Evolutionary conservation across 2,113 vertebrate species (phyloP), one percentile per base, ranked within the genome.

Genomic region (Sinocyclocheilus anshuiensis): DNA sequence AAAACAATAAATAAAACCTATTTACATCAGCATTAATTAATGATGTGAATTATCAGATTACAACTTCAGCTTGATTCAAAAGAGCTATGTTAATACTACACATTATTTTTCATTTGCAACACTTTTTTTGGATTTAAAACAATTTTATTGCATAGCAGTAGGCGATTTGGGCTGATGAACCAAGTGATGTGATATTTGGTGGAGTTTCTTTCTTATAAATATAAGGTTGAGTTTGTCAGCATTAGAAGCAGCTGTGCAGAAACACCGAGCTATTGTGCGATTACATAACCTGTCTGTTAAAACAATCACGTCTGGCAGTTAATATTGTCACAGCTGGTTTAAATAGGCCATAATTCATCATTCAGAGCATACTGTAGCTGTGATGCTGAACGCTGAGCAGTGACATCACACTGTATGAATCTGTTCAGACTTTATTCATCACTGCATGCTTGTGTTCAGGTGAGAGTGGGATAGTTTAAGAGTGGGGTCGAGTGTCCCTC

Each of bases 331-430:
- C 29, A 13, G 33, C 53, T 53, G 72, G 55, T 42, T 57, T 78
- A 36, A 78, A 78, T 22, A 80, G 61, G 36, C 42, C 42, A 75
- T 75, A 75, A 13, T 48, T 80, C 90, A 88, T 61, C 85, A 90
- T 16, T 80, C 57, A 16, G 12, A 24, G 36, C 78, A 24, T 42
- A 42, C 5, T 33, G 53, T 18, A 29, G 16, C 18, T 55, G 55
- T 6, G 55, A 77, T 24, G 42, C 22, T 63, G 39, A 65, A 45
- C 42, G 42, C 22, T 45, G 39, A 65, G 63, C 45, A 1, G n/a
- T 63, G 78, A 80, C 24, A 36, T 80, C 78, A 42, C 6, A 42
- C 20, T 5, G 6, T 15, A 26, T 5, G 7, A 18, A 55, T 77
- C 48, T 33, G 24, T 77, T 22, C 74, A 53, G 10, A 36, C 76